Evolutionary conservation across 2,113 vertebrate genomes (phyloP).

Genomic region (Nyctibius bracteatus): DNA sequence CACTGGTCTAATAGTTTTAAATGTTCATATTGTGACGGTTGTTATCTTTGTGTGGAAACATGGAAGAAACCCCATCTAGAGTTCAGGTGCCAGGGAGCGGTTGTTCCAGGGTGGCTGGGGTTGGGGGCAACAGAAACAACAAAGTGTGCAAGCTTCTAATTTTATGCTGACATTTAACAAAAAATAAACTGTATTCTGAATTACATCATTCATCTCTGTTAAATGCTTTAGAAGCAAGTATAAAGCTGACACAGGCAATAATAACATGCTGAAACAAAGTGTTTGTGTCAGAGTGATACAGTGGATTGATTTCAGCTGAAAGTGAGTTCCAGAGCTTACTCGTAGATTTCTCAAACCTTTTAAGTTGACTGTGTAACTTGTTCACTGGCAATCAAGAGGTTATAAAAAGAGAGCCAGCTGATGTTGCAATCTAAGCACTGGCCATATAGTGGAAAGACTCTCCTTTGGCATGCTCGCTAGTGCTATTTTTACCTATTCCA

Average conservation of each 20-base stretch:
- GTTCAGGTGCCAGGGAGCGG: not conserved
- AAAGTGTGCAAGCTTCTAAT: not conserved
- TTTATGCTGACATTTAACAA: slow-evolving; percentile 21
- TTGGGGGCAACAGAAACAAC: too few relatives aligned
- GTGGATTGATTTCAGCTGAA: slow-evolving; percentile 1
- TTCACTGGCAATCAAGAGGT: not conserved
- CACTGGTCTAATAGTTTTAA: not conserved
- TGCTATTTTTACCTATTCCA: slow-evolving; percentile 69
- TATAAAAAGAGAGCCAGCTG: slow-evolving; percentile 56
- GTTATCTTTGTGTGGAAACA: not conserved
- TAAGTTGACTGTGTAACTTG: not conserved
- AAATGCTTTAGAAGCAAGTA: not conserved
- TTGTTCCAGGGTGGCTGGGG: not conserved
- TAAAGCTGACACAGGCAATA: not conserved
- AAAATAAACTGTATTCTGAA: not conserved
- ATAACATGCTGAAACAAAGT: not conserved
- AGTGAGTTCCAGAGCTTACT: not conserved
- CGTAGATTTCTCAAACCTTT: not conserved
- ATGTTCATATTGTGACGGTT: rapidly evolving
- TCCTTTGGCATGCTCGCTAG: slow-evolving; percentile 45
- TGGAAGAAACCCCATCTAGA: rapidly evolving
- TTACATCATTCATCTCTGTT: not conserved
- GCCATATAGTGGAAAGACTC: slow-evolving; percentile 58
- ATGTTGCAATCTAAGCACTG: slow-evolving; percentile 45
- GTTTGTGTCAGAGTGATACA: not conserved